Evolutionary conservation across 2,113 vertebrate species (phyloP).

Genomic region (Leucoraja erinaceus): DNA sequence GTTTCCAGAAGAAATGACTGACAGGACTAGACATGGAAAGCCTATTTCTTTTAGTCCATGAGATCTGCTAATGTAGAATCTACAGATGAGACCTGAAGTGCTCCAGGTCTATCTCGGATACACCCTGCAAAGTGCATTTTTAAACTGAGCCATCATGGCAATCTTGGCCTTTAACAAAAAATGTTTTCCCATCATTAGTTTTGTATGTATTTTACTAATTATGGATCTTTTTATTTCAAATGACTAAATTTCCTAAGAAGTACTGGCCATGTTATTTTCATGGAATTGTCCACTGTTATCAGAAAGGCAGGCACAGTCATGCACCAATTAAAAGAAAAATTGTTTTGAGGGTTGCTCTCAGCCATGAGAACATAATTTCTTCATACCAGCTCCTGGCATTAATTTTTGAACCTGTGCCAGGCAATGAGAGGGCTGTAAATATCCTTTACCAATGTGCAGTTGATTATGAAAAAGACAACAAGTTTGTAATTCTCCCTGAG

Average conservation of each 20-base stretch:
- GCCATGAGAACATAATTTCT: neutral
- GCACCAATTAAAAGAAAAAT: constrained; percentile 3
- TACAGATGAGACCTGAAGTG: neutral
- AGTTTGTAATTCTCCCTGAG: neutral
- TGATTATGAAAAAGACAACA: constrained; percentile 27
- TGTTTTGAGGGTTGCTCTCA: neutral
- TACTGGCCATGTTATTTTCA: neutral
- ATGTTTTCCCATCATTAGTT: neutral
- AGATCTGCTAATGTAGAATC: neutral
- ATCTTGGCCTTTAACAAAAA: neutral
- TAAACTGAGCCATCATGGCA: neutral
- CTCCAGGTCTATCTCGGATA: neutral
- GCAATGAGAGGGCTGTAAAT: constrained; percentile 8
- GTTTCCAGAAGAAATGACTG: neutral
- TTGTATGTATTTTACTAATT: neutral
- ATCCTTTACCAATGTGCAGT: constrained; percentile 7
- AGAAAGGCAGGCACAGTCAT: neutral
- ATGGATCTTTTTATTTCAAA: neutral
- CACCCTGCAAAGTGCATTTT: too few species aligned
- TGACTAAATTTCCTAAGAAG: neutral
- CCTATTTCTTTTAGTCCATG: neutral
- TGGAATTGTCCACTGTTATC: neutral
- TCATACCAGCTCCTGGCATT: neutral
- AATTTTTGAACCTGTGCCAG: constrained; percentile 10
- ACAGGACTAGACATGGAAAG: neutral